These are phyloP conservation scores for Dendrolimus pini DNA, from an alignment of 2,888 invertebrate genomes.

Conservation along the genomic window DNA sequence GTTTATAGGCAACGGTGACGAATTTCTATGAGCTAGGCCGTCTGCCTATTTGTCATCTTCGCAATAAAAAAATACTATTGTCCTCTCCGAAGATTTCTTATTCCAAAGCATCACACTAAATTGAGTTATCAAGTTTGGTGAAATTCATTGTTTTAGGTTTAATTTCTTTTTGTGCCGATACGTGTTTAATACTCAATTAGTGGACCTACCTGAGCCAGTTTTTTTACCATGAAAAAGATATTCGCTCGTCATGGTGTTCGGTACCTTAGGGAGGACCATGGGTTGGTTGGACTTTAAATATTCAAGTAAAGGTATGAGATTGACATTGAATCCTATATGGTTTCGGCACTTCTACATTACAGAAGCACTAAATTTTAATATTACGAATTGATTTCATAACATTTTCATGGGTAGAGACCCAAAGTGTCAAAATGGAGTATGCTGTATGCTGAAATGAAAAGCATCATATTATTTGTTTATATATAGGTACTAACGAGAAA, in stretches of 20 bases:
- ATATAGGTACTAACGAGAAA: too few species aligned
- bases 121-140: constrained; percentile 74
- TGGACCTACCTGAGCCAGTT: constrained; percentile 66
- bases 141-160: constrained; percentile 71
- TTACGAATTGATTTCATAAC: too few species aligned
- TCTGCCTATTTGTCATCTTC: too few species aligned
- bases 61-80: background rate
- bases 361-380: too few species aligned
- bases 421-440: too few species aligned
- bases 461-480: too few species aligned
- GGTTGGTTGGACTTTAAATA: background rate
- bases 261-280: background rate
- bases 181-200: constrained; percentile 74
- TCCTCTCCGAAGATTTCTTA: constrained; percentile 7
- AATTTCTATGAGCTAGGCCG: too few species aligned
- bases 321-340: background rate
- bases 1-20: too few species aligned
- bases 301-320: background rate
- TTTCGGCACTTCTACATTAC: background rate
- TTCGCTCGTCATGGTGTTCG: constrained; percentile 30
- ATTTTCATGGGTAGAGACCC: too few species aligned
- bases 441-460: too few species aligned
- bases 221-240: constrained; percentile 39
- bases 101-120: constrained; percentile 42
- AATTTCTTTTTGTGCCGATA: constrained; percentile 64